Evolutionary conservation across 1,140 invertebrate genomes (phyloP).

Genomic region (Platyscapa corneri): DNA sequence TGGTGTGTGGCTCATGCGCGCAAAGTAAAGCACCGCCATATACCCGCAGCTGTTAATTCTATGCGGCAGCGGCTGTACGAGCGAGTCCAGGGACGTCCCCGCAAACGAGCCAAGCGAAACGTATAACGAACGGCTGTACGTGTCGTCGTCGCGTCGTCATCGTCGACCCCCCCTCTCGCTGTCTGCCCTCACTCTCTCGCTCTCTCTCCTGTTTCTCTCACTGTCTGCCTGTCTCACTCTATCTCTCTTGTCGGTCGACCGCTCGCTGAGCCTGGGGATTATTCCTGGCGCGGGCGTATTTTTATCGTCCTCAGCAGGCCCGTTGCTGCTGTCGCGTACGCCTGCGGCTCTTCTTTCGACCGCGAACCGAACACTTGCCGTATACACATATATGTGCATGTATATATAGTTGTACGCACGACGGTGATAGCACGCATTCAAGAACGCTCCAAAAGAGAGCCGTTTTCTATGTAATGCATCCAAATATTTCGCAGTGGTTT

Average conservation of each 20-base stretch:
- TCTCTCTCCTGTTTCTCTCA: background rate
- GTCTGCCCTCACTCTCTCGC: background rate
- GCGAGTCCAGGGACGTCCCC: conserved; percentile 26
- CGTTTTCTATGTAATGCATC: conserved; percentile 7
- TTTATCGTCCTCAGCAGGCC: conserved; percentile 43
- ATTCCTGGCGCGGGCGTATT: conserved; percentile 51
- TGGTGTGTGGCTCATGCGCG: background rate
- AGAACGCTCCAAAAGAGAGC: background rate
- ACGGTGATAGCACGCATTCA: conserved; percentile 7
- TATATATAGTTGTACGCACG: background rate
- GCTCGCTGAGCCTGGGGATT: conserved; percentile 37
- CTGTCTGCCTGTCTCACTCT: background rate
- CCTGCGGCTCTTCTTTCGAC: conserved; percentile 37
- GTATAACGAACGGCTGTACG: background rate
- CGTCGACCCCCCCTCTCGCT: no score
- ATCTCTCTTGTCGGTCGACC: background rate
- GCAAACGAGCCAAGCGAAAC: conserved; percentile 40
- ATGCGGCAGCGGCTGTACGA: background rate
- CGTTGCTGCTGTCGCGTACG: background rate
- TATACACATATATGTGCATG: background rate
- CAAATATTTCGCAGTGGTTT: conserved; percentile 16
- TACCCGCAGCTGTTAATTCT: conserved; percentile 37
- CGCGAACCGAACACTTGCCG: conserved; percentile 1
- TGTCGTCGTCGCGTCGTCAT: background rate
- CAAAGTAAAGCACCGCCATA: background rate